A percentile compares a stretch with the other conserved stretches of the same genome.
Conservation (phyloP, 1,140 invertebrate genomes). For the Leptestheria dahalacensis region DNA sequence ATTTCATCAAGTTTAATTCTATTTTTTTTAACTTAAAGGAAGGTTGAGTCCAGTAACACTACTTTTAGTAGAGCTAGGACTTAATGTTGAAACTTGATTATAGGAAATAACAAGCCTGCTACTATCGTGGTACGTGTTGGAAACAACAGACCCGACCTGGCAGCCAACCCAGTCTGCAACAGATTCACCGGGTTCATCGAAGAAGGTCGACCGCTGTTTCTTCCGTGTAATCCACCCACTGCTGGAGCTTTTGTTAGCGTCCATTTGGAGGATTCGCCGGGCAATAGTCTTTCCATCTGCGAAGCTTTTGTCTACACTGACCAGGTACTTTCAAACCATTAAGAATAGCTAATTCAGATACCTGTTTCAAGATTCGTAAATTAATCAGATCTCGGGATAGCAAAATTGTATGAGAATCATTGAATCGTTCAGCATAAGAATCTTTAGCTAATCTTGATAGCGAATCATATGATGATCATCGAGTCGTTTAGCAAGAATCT, state of each 20-base stretch:
- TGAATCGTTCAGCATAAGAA: too few relatives aligned
- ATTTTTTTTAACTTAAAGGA: not conserved
- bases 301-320: slow-evolving; percentile 91
- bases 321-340: slow-evolving; percentile 38
- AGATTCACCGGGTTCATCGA: slow-evolving; percentile 69
- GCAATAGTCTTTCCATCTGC: slow-evolving; percentile 70
- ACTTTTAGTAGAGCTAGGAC: too few relatives aligned
- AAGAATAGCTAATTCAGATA: too few relatives aligned
- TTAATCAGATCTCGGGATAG: too few relatives aligned
- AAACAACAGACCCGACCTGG: slow-evolving; percentile 84
- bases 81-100: slow-evolving; percentile 5
- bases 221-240: slow-evolving; percentile 88
- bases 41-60: too few relatives aligned
- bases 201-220: slow-evolving; percentile 76
- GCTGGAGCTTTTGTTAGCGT: slow-evolving; percentile 89
- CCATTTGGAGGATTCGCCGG: slow-evolving; percentile 52
- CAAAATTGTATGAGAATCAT: too few relatives aligned
- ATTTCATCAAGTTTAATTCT: not conserved
- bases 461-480: too few relatives aligned
- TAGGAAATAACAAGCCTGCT: slow-evolving; percentile 42
- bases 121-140: slow-evolving; percentile 80
- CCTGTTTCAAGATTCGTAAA: too few relatives aligned
- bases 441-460: too few relatives aligned
- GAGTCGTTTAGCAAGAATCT: too few relatives aligned
- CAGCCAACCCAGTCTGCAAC: slow-evolving; percentile 84